Evolutionary conservation across 2,113 vertebrate species (phyloP), one percentile per base, ranked within the genome.

Genomic region (Amblyornis subalaris): DNA sequence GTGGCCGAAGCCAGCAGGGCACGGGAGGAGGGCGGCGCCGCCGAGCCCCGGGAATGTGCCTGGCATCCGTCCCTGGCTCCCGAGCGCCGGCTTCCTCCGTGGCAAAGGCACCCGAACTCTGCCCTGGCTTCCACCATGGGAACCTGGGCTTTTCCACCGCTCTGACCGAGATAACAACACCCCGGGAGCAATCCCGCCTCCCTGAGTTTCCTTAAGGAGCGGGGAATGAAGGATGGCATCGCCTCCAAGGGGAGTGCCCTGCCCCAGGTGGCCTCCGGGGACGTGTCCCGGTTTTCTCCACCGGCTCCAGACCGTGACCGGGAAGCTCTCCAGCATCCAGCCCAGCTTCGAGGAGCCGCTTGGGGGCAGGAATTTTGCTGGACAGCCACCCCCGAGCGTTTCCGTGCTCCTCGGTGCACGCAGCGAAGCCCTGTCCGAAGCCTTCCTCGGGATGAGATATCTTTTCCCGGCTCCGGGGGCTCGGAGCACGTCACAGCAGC

Each of bases 371-470:
- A 53, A 20, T n/a, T 20, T 3, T 2, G 1, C 54, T 33, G 71
- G 66, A 20, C 70, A 45, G 0, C 35, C 20, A 12, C 9, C 7
- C 1, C 26, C 2, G 40, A 45, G 50, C 14, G 12, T 28, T 77
- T 13, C 42, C 12, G 42, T 42, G 38, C 42, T 65, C 40, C 57
- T 47, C 4, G 55, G n/a, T 1, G 12, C 29, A 3, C 7, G 5
- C 29, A 40, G 33, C 1, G 25, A 69, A 40, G 36, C 76, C 18
- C 1, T 55, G 35, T 12, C 9, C 26, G 8, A 13, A 74, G 16
- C 71, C 57, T 81, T 51, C 61, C 61, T 23, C 2, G 4, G 28
- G 53, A 6, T 88, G 57, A 71, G 85, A 69, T 42, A 6, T 3
- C 4, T 45, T 54, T 25, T 50, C 4, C 44, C 4, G 38, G n/a